Evolutionary conservation across 2,888 invertebrate species (phyloP).

Genomic region (Tenthredo distinguenda): DNA sequence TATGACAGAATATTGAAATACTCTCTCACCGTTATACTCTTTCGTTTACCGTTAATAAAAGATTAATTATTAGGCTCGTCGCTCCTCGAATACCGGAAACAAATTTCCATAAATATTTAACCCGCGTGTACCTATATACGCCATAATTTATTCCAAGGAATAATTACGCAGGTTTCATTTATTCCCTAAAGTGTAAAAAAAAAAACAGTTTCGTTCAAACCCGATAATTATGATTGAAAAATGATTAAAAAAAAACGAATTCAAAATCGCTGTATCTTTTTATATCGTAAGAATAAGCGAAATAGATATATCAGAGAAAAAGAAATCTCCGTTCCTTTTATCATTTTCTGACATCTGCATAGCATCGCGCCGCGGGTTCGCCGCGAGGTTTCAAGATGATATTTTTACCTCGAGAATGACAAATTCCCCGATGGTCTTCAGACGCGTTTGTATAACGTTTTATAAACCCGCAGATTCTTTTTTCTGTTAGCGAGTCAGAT

Average conservation of each 20-base stretch:
- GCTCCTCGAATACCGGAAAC: neutral
- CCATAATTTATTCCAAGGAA: neutral
- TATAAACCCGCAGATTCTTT: neutral
- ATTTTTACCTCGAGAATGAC: conserved; percentile 11
- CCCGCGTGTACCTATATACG: neutral
- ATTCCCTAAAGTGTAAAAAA: neutral
- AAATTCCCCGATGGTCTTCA: neutral
- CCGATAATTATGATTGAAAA: neutral
- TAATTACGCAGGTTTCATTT: neutral
- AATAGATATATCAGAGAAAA: neutral
- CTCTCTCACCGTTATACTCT: neutral
- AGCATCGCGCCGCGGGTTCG: neutral
- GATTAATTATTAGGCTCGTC: neutral
- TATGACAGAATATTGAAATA: neutral
- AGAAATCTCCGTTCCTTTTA: neutral
- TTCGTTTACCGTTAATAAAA: neutral
- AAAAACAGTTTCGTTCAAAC: neutral
- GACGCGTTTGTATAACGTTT: neutral
- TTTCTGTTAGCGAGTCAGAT: neutral
- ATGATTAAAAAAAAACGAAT: neutral
- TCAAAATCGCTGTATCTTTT: neutral
- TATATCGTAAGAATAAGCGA: neutral
- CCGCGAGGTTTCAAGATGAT: neutral
- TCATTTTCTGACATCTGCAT: neutral
- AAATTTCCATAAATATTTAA: neutral